These are phyloP conservation scores for Hylia prasina DNA, from an alignment of 2,113 vertebrate species.

Conservation along the genomic window DNA sequence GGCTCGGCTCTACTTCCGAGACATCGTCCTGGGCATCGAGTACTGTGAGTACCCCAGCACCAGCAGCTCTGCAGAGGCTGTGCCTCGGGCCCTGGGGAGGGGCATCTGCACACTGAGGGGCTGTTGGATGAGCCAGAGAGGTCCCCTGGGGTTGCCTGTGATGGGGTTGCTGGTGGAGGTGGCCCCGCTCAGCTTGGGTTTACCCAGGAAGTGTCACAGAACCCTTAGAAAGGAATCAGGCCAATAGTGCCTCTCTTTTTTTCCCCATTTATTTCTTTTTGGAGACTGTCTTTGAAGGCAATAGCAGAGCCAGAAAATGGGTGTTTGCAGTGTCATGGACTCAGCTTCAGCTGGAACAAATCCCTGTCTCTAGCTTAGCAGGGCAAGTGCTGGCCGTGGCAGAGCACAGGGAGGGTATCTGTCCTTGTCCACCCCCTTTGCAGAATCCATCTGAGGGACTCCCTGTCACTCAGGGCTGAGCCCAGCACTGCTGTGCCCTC, in stretches of 20 bases:
- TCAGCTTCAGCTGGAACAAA: background rate
- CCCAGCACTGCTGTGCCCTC: background rate
- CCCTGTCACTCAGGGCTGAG: background rate
- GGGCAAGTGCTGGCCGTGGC: background rate
- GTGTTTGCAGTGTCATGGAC: background rate
- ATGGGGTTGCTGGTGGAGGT: background rate
- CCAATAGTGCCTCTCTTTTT: background rate
- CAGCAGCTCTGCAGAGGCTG: background rate
- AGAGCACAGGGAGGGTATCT: background rate
- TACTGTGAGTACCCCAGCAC: constrained; percentile 84
- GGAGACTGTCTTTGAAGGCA: background rate
- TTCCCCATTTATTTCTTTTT: background rate
- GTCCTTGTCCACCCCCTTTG: background rate
- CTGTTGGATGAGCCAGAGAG: background rate
- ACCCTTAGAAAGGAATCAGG: background rate
- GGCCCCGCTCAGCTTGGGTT: background rate
- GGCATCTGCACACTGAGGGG: accelerated
- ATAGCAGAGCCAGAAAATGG: background rate
- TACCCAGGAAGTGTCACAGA: background rate
- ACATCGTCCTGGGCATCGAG: constrained; percentile 93
- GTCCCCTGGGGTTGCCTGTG: background rate
- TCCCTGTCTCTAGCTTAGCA: background rate
- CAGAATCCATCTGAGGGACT: background rate
- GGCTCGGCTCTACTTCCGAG: constrained; percentile 88
- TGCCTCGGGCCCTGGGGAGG: background rate